These are phyloP conservation scores for Cryptocheilus praepositus DNA, from an alignment of 2,888 invertebrate species.

Conservation along the genomic window DNA sequence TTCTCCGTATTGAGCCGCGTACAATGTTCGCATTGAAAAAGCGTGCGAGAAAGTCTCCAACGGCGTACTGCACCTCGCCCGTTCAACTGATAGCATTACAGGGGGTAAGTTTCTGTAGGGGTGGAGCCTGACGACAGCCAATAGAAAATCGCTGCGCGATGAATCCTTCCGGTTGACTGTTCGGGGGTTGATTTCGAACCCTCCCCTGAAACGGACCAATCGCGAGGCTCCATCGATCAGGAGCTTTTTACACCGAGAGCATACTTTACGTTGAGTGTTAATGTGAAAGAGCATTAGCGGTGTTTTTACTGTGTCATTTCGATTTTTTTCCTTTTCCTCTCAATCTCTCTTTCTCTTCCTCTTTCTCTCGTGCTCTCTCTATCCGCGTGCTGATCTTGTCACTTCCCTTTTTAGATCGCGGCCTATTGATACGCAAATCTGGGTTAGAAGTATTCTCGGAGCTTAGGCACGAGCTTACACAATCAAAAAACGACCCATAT, in stretches of 20 bases:
- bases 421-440: constrained; percentile 50
- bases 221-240: constrained; percentile 68
- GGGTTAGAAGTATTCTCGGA: constrained; percentile 46
- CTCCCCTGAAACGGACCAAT: constrained; percentile 58
- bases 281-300: constrained; percentile 72
- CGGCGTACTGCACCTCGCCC: not conserved
- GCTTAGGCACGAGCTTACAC: constrained; percentile 19
- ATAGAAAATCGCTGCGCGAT: constrained; percentile 32
- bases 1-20: too few relatives aligned
- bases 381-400: constrained; percentile 1
- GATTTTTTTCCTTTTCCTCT: constrained; percentile 46
- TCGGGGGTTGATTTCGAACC: constrained; percentile 50
- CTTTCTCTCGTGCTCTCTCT: constrained; percentile 9
- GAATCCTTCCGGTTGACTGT: constrained; percentile 26
- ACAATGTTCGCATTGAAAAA: not conserved
- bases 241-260: constrained; percentile 66
- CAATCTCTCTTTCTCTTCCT: not conserved
- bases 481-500: constrained; percentile 20
- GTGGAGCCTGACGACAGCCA: constrained; percentile 50
- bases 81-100: not conserved
- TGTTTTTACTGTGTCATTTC: constrained; percentile 69
- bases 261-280: constrained; percentile 73
- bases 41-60: not conserved
- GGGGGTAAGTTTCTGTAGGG: constrained; percentile 50
- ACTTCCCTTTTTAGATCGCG: constrained; percentile 28